These are phyloP conservation scores for Melanostoma scalare DNA, from an alignment of 2,888 invertebrate species.

Conservation along the genomic window DNA sequence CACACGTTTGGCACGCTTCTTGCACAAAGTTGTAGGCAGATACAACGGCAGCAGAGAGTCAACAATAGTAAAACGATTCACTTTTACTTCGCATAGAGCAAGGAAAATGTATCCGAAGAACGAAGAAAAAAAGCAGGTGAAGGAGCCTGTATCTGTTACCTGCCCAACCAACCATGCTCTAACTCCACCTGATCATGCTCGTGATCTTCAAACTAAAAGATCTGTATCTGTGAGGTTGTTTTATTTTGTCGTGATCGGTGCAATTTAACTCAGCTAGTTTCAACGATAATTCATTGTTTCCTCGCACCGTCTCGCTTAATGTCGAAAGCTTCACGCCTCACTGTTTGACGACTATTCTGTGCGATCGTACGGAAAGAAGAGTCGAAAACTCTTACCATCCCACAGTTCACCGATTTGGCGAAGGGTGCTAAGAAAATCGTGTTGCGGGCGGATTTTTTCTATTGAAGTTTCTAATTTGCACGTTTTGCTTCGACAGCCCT, in stretches of 20 bases:
- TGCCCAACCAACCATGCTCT: constrained; percentile 53
- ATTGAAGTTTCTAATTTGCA: constrained; percentile 63
- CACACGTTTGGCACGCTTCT: constrained; percentile 72
- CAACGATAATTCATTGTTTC: constrained; percentile 40
- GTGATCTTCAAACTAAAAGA: constrained; percentile 60
- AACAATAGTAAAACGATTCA: constrained; percentile 50
- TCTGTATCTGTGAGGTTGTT: constrained; percentile 45
- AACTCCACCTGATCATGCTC: constrained; percentile 63
- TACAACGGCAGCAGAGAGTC: constrained; percentile 24
- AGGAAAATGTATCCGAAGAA: constrained; percentile 23
- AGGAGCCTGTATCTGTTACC: background rate
- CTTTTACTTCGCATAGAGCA: constrained; percentile 37
- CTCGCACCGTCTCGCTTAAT: constrained; percentile 12
- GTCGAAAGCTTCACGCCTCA: constrained; percentile 43
- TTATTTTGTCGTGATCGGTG: constrained; percentile 57
- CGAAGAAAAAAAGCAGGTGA: background rate
- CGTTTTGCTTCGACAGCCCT: background rate
- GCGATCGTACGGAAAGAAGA: constrained; percentile 4
- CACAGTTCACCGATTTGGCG: constrained; percentile 17
- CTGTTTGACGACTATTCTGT: constrained; percentile 12
- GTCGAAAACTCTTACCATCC: too few relatives aligned
- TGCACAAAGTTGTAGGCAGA: constrained; percentile 53
- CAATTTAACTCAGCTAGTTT: constrained; percentile 14
- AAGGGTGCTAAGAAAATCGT: constrained; percentile 65
- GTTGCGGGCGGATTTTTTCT: constrained; percentile 58